Conservation (phyloP, 2,888 invertebrate genomes). For the Oligia latruncula region DNA sequence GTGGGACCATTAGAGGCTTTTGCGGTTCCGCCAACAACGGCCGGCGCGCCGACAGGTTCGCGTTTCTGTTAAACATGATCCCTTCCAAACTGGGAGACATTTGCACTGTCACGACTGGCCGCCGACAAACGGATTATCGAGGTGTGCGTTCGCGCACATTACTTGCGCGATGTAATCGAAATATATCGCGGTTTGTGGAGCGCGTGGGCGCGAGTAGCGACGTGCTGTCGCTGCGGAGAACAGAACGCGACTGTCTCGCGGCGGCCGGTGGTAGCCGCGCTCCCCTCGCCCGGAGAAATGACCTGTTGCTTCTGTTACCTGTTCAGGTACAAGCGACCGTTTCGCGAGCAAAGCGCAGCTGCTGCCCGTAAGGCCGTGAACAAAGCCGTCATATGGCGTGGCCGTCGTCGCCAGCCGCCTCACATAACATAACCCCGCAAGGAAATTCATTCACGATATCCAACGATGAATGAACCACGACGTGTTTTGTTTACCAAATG, state of each 20-base stretch:
- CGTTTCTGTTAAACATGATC: conserved; percentile 89
- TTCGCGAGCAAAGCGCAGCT: conserved; percentile 83
- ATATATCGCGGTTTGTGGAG: conserved; percentile 64
- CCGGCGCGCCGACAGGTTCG: conserved; percentile 87
- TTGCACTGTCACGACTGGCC: conserved; percentile 84
- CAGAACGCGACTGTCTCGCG: conserved; percentile 79
- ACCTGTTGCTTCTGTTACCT: conserved; percentile 90
- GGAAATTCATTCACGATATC: conserved; percentile 81
- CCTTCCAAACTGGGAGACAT: conserved; percentile 89
- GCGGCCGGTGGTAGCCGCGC: conserved; percentile 73
- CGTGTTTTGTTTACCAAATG: conserved; percentile 80
- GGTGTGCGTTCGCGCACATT: conserved; percentile 87
- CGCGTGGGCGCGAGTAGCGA: conserved; percentile 71
- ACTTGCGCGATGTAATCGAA: conserved; percentile 78
- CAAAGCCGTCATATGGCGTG: conserved; percentile 83
- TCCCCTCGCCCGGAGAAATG: conserved; percentile 85
- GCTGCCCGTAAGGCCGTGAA: conserved; percentile 80
- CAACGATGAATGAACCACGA: conserved; percentile 82
- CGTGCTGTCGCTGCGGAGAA: conserved; percentile 70
- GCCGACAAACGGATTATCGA: conserved; percentile 75
- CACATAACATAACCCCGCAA: conserved; percentile 65
- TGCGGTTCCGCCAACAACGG: conserved; percentile 88
- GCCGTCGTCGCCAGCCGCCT: conserved; percentile 64
- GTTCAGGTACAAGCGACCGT: conserved; percentile 86
- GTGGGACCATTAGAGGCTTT: conserved; percentile 85